Conservation (phyloP, 2,797 vertebrate species). For the Threskiornis aethiopicus region DNA sequence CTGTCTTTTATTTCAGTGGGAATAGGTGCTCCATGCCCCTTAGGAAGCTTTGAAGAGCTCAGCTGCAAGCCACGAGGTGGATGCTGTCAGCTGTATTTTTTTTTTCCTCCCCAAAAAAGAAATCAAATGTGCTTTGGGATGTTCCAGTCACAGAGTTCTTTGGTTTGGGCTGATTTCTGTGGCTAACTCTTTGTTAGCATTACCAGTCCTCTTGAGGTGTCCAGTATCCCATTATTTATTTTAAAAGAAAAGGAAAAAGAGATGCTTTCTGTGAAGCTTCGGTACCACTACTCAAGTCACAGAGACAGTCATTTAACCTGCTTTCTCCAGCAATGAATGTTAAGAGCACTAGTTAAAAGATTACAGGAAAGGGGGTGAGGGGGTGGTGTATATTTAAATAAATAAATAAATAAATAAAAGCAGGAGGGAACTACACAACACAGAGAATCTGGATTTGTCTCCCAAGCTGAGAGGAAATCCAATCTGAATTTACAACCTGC, state of each 20-base stretch:
- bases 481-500: conserved; percentile 52
- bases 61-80: conserved; percentile 26
- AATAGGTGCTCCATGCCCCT: conserved; percentile 20
- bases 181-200: neutral
- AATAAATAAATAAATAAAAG: neutral
- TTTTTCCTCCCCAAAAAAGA: neutral
- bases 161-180: neutral
- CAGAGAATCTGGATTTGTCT: neutral
- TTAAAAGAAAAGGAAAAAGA: neutral
- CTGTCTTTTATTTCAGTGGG: neutral
- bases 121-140: neutral
- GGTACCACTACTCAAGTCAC: neutral
- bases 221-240: neutral
- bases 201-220: neutral
- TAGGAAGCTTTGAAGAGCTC: conserved; percentile 33
- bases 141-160: neutral
- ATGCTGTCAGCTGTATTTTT: neutral
- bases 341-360: neutral
- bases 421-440: neutral
- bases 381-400: too few species aligned
- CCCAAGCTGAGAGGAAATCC: conserved; percentile 6
- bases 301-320: neutral
- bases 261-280: neutral
- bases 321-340: neutral
- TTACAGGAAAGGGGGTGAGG: neutral